Conservation (phyloP, 2,888 invertebrate species). For the Leucoma salicis region DNA sequence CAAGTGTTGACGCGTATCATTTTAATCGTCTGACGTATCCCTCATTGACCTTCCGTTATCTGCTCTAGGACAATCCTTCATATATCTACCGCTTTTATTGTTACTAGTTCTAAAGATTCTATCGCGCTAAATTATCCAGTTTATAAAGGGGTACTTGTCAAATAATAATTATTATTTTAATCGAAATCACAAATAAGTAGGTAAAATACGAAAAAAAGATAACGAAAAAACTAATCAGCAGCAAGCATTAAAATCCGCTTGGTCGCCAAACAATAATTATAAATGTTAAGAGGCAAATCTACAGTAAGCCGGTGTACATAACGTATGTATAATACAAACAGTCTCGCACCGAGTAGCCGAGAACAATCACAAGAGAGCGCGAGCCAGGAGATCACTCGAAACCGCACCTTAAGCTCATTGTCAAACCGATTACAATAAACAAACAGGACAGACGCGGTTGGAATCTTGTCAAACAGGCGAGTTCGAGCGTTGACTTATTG, state of each 20-base stretch:
- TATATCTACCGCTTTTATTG: constrained; percentile 34
- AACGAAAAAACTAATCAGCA: constrained; percentile 59
- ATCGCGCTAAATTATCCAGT: not conserved
- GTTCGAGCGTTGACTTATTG: constrained; percentile 82
- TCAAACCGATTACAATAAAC: constrained; percentile 83
- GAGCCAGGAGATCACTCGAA: constrained; percentile 76
- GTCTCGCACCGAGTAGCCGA: constrained; percentile 65
- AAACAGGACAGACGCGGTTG: constrained; percentile 82
- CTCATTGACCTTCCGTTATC: constrained; percentile 80
- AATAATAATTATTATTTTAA: not conserved
- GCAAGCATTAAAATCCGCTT: constrained; percentile 66
- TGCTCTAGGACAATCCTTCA: constrained; percentile 61
- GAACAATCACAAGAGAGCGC: constrained; percentile 71
- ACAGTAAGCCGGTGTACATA: constrained; percentile 78
- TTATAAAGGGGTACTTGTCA: not conserved
- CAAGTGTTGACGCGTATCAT: constrained; percentile 57
- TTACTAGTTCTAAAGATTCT: not conserved
- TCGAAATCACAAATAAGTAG: constrained; percentile 20
- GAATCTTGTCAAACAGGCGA: constrained; percentile 83
- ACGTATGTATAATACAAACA: constrained; percentile 65
- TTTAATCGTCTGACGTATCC: constrained; percentile 66
- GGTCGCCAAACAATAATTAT: constrained; percentile 78
- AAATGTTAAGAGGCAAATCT: constrained; percentile 78
- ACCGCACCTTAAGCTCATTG: constrained; percentile 83
- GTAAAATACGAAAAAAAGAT: constrained; percentile 37